Evolutionary conservation across 2,888 invertebrate genomes (phyloP).

Genomic region (Hemaris fuciformis): DNA sequence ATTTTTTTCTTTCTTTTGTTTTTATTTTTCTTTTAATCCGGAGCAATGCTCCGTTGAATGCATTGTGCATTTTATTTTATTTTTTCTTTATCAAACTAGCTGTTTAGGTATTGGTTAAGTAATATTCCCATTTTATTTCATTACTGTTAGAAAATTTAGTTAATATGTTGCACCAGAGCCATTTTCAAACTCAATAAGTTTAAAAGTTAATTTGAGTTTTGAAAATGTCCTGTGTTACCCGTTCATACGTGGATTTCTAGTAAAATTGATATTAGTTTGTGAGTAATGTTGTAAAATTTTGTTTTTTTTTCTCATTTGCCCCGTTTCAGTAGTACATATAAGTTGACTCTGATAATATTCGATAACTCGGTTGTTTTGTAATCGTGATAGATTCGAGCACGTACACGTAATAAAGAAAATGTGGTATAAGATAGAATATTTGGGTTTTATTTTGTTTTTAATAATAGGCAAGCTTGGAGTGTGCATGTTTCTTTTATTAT

Average conservation of each 20-base stretch:
- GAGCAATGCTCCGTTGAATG: constrained; percentile 52
- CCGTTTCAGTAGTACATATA: constrained; percentile 18
- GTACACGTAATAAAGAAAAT: constrained; percentile 75
- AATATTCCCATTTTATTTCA: constrained; percentile 73
- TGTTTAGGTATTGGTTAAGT: constrained; percentile 68
- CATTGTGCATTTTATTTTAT: constrained; percentile 63
- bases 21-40: constrained; percentile 41
- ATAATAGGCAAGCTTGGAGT: constrained; percentile 25
- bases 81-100: constrained; percentile 40
- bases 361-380: constrained; percentile 55
- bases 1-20: constrained; percentile 46
- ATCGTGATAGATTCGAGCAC: constrained; percentile 70
- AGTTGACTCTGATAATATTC: constrained; percentile 14
- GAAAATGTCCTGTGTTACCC: constrained; percentile 52
- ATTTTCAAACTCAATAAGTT: constrained; percentile 53
- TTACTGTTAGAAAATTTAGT: constrained; percentile 61
- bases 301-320: constrained; percentile 35
- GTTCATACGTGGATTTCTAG: constrained; percentile 49
- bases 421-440: constrained; percentile 65
- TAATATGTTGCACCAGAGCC: constrained; percentile 53
- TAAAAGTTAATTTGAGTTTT: constrained; percentile 32
- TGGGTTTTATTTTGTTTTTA: constrained; percentile 66
- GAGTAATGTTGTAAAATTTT: constrained; percentile 24
- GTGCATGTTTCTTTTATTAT: constrained; percentile 68
- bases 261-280: constrained; percentile 56